Conservation (phyloP, 2,888 invertebrate genomes). For the Pheosia gnoma region DNA sequence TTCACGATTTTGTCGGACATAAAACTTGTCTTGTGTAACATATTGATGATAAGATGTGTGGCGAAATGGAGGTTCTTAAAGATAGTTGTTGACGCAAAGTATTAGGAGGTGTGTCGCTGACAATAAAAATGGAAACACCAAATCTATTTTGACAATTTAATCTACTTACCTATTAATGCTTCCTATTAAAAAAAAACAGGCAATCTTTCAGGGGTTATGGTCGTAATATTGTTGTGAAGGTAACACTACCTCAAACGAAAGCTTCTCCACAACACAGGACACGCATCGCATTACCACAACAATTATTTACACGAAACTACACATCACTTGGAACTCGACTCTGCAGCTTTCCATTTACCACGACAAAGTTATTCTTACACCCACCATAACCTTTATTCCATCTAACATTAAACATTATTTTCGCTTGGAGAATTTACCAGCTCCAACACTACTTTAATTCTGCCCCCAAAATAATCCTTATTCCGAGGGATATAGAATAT, state of each 20-base stretch:
- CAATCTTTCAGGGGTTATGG: too few relatives aligned
- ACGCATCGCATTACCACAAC: constrained; percentile 43
- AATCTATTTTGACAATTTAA: too few relatives aligned
- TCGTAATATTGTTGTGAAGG: too few relatives aligned
- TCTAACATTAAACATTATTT: constrained; percentile 10
- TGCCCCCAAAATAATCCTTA: background rate
- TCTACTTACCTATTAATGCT: background rate
- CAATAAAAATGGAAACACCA: too few relatives aligned
- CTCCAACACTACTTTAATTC: constrained; percentile 1
- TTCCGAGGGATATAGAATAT: background rate
- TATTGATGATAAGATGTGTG: background rate
- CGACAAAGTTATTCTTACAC: constrained; percentile 29
- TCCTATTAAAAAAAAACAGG: background rate
- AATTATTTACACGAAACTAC: constrained; percentile 68
- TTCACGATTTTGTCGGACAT: constrained; percentile 22
- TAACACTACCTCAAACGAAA: background rate
- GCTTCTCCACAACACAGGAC: constrained; percentile 2
- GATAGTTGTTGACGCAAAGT: background rate
- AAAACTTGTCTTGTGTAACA: constrained; percentile 6
- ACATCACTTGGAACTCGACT: constrained; percentile 52
- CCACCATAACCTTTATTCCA: constrained; percentile 13
- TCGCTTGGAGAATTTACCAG: background rate
- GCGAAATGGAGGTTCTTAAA: too few relatives aligned
- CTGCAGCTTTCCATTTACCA: constrained; percentile 31
- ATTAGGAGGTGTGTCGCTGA: too few relatives aligned